These are phyloP conservation scores for Takifugu rubripes DNA, from an alignment of 2,797 vertebrate genomes.

Conservation along the genomic window DNA sequence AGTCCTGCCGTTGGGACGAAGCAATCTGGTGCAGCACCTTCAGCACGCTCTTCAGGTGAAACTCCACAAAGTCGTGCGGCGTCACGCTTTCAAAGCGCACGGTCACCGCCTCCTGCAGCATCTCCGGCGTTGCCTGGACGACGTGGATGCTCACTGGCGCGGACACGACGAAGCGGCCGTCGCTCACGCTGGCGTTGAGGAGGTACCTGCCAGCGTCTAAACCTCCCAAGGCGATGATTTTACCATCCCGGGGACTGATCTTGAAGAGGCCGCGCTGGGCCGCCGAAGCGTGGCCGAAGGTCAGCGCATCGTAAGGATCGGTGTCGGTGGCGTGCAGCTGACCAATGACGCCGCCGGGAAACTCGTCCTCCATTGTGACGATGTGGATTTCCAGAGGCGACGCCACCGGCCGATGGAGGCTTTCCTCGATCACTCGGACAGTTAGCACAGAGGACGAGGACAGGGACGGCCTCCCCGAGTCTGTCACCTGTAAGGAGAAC, in stretches of 20 bases:
- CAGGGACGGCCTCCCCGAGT: constrained; percentile 89
- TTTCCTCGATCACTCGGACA: constrained; percentile 92
- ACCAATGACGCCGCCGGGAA: constrained; percentile 95
- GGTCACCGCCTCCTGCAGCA: constrained; percentile 90
- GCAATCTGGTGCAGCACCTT: constrained; percentile 82
- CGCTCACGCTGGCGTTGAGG: constrained; percentile 94
- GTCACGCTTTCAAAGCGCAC: constrained; percentile 90
- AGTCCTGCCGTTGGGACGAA: constrained; percentile 84
- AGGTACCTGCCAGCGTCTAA: constrained; percentile 89
- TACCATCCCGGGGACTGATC: constrained; percentile 90
- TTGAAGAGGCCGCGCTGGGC: constrained; percentile 95
- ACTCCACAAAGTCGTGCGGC: constrained; percentile 89
- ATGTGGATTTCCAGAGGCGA: constrained; percentile 92
- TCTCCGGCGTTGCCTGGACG: constrained; percentile 84
- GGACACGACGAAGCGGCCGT: constrained; percentile 90
- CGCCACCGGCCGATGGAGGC: constrained; percentile 88
- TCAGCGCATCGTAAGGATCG: constrained; percentile 92
- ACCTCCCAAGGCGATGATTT: constrained; percentile 91
- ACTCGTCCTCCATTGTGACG: constrained; percentile 97
- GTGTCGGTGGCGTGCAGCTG: constrained; percentile 95
- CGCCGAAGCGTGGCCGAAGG: constrained; percentile 82
- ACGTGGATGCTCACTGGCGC: constrained; percentile 89
- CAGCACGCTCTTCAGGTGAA: constrained; percentile 84
- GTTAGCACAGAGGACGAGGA: constrained; percentile 81
- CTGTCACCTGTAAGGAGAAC: constrained; percentile 76